Evolutionary conservation across 2,888 invertebrate genomes (phyloP).

Genomic region (Sialis fuliginosa): DNA sequence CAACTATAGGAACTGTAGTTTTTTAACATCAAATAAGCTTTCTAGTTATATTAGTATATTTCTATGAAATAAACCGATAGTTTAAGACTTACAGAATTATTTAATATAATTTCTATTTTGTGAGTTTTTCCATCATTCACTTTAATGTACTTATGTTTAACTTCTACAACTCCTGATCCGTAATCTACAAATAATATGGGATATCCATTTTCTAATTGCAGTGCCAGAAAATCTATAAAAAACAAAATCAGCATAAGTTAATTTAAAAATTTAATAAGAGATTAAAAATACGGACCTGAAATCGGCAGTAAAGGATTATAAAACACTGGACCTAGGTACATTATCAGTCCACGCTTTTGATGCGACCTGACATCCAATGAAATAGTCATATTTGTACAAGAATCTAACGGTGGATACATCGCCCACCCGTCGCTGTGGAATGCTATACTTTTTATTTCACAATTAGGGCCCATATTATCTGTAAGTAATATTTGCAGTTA

Average conservation of each 20-base stretch:
- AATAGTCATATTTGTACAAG: slow-evolving; percentile 70
- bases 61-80: neutral
- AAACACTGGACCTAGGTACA: slow-evolving; percentile 75
- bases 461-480: slow-evolving; percentile 58
- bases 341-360: slow-evolving; percentile 61
- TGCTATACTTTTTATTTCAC: slow-evolving; percentile 75
- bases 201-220: slow-evolving; percentile 72
- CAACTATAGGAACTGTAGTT: neutral
- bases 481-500: neutral
- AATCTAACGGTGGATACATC: slow-evolving; percentile 72
- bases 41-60: neutral
- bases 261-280: neutral
- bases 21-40: neutral
- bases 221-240: slow-evolving; percentile 66
- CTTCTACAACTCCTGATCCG: slow-evolving; percentile 61
- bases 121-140: slow-evolving; percentile 77
- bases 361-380: slow-evolving; percentile 66
- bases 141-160: slow-evolving; percentile 49
- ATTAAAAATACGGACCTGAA: slow-evolving; percentile 30
- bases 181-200: slow-evolving; percentile 73
- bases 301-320: slow-evolving; percentile 43
- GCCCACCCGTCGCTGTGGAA: slow-evolving; percentile 89
- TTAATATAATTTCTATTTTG: slow-evolving; percentile 59
- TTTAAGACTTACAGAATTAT: slow-evolving; percentile 10
- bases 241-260: slow-evolving; percentile 3